Evolutionary conservation across 2,113 vertebrate genomes (phyloP), one percentile per base, ranked within the genome.

Genomic region (Lucifuga dentata): DNA sequence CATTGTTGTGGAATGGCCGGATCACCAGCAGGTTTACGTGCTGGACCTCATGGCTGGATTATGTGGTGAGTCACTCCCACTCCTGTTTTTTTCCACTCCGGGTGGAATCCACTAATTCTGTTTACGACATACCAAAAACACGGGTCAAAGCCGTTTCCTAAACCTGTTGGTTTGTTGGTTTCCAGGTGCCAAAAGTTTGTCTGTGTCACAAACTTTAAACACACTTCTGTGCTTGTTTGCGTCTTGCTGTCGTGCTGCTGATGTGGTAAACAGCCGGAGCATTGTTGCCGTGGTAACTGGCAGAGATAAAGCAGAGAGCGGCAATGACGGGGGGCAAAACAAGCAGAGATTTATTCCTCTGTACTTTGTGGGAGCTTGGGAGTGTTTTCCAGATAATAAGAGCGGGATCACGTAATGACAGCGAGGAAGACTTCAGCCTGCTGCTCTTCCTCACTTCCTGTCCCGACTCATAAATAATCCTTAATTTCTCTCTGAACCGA

Each of bases 81-180:
- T 0, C 53, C 7, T 1, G 12, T 70, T 65, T 71, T 73, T 60
- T 58, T 60, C 55, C 59, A 17, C 49, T 46, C n/a, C 12, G 19
- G 44, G 23, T 44, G 16, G 20, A 23, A 16, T 23, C 12, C 9
- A 51, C 56, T 62, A 55, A 56, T 80, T 69, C 44, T 66, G 68
- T 75, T 88, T 76, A 73, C 67, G 51, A 68, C 51, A 19, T 1
- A 23, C 21, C 53, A n/a, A n/a, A n/a, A n/a, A 81, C 80, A 64
- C 76, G 65, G 66, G 62, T 60, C 55, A 66, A 78, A 79, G 73
- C 69, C 12, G 51, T 75, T 52, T 68, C 73, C 62, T 56, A 21
- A 1, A 21, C 45, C 1, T 0, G 0, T 15, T 5, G 7, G 3
- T 19, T 29, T 12, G 17, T 58, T 26, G 33, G 21, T 68, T 36